phyloP scores from a whole-genome alignment of 2,888 invertebrate genomes.

The Nasonia oneida region DNA sequence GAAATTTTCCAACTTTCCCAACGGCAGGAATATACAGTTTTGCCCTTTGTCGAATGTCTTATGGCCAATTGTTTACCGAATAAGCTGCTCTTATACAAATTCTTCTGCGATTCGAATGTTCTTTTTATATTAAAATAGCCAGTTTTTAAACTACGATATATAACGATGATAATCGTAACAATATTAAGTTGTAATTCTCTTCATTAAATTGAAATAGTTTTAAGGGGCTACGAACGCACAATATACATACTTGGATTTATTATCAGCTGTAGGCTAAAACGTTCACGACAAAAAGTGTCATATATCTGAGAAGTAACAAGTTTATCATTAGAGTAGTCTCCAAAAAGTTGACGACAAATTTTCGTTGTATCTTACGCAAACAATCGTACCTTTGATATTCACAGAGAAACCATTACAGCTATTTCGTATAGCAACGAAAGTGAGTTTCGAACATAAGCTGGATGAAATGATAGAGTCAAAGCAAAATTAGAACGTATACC shows the following conservation, averaged over 20 bases:
- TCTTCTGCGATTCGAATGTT: constrained; percentile 19
- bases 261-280: constrained; percentile 12
- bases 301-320: constrained; percentile 24
- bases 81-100: constrained; percentile 26
- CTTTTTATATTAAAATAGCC: constrained; percentile 58
- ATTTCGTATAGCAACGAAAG: background rate
- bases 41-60: background rate
- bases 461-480: background rate
- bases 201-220: constrained; percentile 54
- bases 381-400: constrained; percentile 36
- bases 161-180: constrained; percentile 60
- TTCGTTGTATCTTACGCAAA: constrained; percentile 54
- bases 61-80: constrained; percentile 19
- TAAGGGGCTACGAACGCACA: constrained; percentile 59
- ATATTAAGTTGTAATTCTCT: constrained; percentile 40
- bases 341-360: constrained; percentile 21
- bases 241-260: constrained; percentile 40
- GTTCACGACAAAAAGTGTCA: constrained; percentile 27
- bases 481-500: background rate
- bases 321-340: constrained; percentile 42
- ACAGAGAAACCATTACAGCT: constrained; percentile 30
- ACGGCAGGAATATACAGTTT: constrained; percentile 37
- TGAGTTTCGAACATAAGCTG: background rate
- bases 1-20: constrained; percentile 19
- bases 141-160: constrained; percentile 57